Evolutionary conservation across 2,888 invertebrate species (phyloP), one percentile per base, ranked within the genome.

Genomic region (Hyppa rectilinea): DNA sequence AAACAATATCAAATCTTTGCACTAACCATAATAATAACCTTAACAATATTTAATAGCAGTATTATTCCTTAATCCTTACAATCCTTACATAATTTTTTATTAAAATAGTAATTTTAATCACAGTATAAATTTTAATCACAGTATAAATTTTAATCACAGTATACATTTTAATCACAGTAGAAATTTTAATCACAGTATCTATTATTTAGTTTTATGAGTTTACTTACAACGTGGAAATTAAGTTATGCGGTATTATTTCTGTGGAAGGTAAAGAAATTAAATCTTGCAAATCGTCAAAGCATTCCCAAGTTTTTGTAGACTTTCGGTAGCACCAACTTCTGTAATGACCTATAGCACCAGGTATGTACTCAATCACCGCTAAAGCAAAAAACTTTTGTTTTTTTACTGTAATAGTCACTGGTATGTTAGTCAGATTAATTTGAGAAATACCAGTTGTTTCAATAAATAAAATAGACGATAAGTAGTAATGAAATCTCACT

Each of bases 281-380:
- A 59, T 59, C 58, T 59, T 59, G 58, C 2, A 59, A 59, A 3
- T 43, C 58, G 58, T 59, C 58, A 2, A 2, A 59, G 58, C 58
- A 59, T 59, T 59, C 58, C 58, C 43, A 59, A 59, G 58, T 59
- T 59, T 59, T 43, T 59, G 58, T 59, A 43, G 43, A 59, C 43
- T 59, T 59, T 59, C 58, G 58, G 58, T 59, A 59, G 43, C 58
- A 59, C 58, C 58, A 59, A 59, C 58, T 59, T 59, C 58, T 59
- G 43, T 43, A 59, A 59, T 59, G 58, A 43, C 43, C 58, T 58
- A 58, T 58, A 43, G n/a, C 2, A 59, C 58, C 58, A 59, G 58
- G 43, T 59, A 59, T 59, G 58, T 59, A 59, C 58, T 59, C 58
- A 59, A 59, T 59, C 43, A 43, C 43, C 43, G 58, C n/a, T 59